A percentile compares a stretch with the other conserved stretches of the same genome.
phyloP scores from a whole-genome alignment of 2,113 vertebrate species.

The Murina feae region DNA sequence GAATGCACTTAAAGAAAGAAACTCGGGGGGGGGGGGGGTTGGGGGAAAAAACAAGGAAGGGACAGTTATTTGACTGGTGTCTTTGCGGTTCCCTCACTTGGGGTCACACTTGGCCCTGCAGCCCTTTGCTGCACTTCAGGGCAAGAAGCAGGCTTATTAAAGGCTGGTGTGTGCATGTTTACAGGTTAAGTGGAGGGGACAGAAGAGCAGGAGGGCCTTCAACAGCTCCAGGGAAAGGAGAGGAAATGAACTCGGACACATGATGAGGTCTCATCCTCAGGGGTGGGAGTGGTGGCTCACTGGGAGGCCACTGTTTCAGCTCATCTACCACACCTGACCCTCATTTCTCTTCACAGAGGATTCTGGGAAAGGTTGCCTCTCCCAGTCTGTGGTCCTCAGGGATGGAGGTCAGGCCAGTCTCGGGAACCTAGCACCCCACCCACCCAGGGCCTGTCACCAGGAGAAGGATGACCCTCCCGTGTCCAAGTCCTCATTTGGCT shows the following conservation, averaged over 20 bases:
- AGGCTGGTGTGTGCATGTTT: background rate
- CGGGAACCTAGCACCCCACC: background rate
- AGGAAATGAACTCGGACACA: no score
- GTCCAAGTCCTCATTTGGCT: slow-evolving; percentile 58
- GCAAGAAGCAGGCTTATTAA: background rate
- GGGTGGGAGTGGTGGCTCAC: background rate
- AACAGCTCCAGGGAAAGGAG: no score
- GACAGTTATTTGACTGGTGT: background rate
- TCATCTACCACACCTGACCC: background rate
- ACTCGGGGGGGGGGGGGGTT: no score
- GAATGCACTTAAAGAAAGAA: background rate
- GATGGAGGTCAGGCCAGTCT: background rate
- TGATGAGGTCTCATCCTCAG: background rate
- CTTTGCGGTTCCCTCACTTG: background rate
- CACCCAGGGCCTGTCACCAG: slow-evolving; percentile 42
- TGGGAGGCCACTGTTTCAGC: no score
- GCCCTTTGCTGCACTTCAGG: background rate
- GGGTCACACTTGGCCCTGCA: fast-evolving
- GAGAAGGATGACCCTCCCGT: slow-evolving; percentile 67
- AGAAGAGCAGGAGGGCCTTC: fast-evolving
- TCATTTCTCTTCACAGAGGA: background rate
- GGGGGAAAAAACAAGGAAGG: background rate
- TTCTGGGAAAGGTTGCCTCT: background rate
- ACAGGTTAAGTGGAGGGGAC: background rate
- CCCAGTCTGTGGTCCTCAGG: background rate